Base-by-base conservation (phyloP, 2,888 invertebrate genomes). In the Osedax fenrisi region DNA sequence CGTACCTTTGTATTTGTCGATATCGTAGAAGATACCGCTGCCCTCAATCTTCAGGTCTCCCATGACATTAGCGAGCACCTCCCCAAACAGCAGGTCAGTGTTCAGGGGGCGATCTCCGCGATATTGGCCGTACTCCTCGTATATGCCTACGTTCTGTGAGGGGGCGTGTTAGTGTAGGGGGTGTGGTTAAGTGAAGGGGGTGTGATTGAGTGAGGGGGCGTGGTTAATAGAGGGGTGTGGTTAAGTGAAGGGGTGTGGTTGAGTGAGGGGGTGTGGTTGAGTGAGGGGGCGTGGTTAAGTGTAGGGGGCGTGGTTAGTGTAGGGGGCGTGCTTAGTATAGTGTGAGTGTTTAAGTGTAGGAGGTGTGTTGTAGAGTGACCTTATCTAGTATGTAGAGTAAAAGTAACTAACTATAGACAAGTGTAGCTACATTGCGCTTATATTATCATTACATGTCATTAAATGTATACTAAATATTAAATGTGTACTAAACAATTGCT, bases 1-100 rank as follows among this genome's bases (percentile, higher is more conserved):
- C n/a, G n/a, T n/a, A 41, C 41, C 82, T 2, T 92, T 90, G 85
- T 96, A 97, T 86, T 94, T 94, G 84, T 94, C 94, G 69, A 92
- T 88, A 82, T 95, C 95, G 90, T 92, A 93, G 82, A 89, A 91
- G 74, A 89, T 89, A 79, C 93, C 94, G 71, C 94, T 92, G 1
- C 93, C 91, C 90, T 93, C 92, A 76, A 97, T 90, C 83, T 91
- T 90, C 76, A 92, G 90, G 84, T 96, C 92, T 0, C 94, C 93
- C 82, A 95, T 88, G 0, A 95, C 90, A 75, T 94, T 87, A 0
- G 95, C 90, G 41, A 97, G 85, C 0, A 94, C 94, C 85, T 96
- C 96, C 0, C 92, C 95, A 81, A 94, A 90, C 90, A 96, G 91
- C 87, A 96, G 26, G 86, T 96, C 95, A 85, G 82, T 81, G 76